These are phyloP conservation scores for Callyntrura guangdongensis DNA, from an alignment of 2,888 invertebrate species.

Conservation along the genomic window DNA sequence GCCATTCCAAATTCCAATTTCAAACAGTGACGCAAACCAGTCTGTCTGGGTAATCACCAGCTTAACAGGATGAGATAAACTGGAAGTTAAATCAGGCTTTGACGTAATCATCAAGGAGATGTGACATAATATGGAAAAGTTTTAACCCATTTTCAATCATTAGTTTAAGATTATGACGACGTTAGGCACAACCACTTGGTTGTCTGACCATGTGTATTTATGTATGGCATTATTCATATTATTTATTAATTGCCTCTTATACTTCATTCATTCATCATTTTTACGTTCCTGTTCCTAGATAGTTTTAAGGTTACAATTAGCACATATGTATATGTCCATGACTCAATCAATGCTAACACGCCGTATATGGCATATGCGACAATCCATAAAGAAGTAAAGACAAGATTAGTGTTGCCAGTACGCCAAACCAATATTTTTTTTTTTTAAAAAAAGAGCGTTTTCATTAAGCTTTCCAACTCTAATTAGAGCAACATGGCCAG, in stretches of 20 bases:
- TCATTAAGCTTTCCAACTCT: no score
- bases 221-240: background rate
- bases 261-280: conserved; percentile 8
- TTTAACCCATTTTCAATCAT: conserved; percentile 53
- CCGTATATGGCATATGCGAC: no score
- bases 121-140: conserved; percentile 54
- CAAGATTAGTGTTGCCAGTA: no score
- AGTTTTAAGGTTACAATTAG: background rate
- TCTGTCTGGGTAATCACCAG: conserved; percentile 5
- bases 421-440: no score
- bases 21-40: background rate
- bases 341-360: background rate
- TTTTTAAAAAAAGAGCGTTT: no score
- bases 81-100: conserved; percentile 1
- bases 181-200: background rate
- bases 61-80: conserved; percentile 36
- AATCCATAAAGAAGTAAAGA: no score
- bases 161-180: background rate
- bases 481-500: no score
- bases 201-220: background rate
- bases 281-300: background rate
- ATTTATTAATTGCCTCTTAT: no score
- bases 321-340: background rate
- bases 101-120: conserved; percentile 13
- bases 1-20: background rate